Evolutionary conservation across 2,888 invertebrate genomes (phyloP).

Genomic region (Mallateleia sp.): DNA sequence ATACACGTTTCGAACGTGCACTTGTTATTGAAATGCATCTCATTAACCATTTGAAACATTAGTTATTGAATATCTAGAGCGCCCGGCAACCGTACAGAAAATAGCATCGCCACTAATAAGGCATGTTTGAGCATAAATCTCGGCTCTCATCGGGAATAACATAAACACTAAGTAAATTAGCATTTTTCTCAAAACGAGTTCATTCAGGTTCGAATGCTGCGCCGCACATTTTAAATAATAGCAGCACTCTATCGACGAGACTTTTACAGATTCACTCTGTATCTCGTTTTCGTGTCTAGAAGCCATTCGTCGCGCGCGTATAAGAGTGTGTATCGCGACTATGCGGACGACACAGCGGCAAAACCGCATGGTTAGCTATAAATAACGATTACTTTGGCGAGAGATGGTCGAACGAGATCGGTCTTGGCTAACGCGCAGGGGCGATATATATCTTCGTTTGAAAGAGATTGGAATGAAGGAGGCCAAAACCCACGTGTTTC

Average conservation of each 20-base stretch:
- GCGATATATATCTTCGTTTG: constrained; percentile 79
- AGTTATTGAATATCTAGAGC: no score
- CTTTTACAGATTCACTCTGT: constrained; percentile 59
- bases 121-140: constrained; percentile 29
- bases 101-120: not conserved
- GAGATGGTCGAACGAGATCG: constrained; percentile 76
- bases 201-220: constrained; percentile 39
- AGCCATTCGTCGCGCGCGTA: constrained; percentile 58
- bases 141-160: constrained; percentile 13
- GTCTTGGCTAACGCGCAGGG: constrained; percentile 62
- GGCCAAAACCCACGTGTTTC: constrained; percentile 78
- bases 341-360: constrained; percentile 62
- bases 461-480: constrained; percentile 79
- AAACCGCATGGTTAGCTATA: constrained; percentile 72
- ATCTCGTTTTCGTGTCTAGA: constrained; percentile 65
- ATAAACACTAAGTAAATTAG: constrained; percentile 52
- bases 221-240: constrained; percentile 55
- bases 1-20: no score
- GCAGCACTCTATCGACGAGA: constrained; percentile 57
- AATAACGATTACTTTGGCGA: constrained; percentile 79
- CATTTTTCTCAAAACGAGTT: constrained; percentile 58
- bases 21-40: no score
- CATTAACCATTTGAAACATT: no score
- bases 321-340: constrained; percentile 57
- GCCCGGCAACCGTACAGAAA: no score